A percentile compares a stretch with the other conserved stretches of the same genome.
Evolutionary conservation across 2,797 vertebrate genomes (phyloP).

Genomic region (Cuculus canorus): DNA sequence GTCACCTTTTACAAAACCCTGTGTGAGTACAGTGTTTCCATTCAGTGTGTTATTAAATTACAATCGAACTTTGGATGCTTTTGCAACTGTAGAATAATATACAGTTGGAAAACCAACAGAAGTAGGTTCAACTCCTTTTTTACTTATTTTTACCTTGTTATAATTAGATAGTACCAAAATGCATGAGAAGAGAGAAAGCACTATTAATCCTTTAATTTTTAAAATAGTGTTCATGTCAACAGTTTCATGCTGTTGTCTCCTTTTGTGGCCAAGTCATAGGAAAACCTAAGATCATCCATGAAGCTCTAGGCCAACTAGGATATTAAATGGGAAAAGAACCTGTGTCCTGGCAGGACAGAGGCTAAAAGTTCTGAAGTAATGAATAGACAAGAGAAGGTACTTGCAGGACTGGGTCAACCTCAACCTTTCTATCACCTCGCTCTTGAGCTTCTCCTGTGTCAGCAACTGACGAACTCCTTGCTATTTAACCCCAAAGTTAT

Average conservation of each 20-base stretch:
- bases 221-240: background rate
- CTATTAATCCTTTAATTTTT: background rate
- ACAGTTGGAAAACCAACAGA: background rate
- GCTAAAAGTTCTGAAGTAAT: background rate
- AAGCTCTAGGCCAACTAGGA: background rate
- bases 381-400: background rate
- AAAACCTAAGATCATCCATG: background rate
- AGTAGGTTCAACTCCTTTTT: background rate
- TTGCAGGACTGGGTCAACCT: background rate
- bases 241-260: background rate
- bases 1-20: background rate
- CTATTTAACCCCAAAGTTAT: background rate
- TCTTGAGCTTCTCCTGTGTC: background rate
- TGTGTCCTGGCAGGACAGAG: background rate
- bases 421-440: accelerated
- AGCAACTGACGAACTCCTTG: background rate
- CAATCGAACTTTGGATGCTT: background rate
- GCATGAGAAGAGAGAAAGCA: background rate
- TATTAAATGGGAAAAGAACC: background rate
- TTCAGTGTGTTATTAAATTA: background rate
- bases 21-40: background rate
- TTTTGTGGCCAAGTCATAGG: background rate
- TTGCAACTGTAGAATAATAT: background rate
- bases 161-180: background rate
- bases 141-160: background rate